Evolutionary conservation across 2,797 vertebrate genomes (phyloP).

Genomic region (Astyanax mexicanus): DNA sequence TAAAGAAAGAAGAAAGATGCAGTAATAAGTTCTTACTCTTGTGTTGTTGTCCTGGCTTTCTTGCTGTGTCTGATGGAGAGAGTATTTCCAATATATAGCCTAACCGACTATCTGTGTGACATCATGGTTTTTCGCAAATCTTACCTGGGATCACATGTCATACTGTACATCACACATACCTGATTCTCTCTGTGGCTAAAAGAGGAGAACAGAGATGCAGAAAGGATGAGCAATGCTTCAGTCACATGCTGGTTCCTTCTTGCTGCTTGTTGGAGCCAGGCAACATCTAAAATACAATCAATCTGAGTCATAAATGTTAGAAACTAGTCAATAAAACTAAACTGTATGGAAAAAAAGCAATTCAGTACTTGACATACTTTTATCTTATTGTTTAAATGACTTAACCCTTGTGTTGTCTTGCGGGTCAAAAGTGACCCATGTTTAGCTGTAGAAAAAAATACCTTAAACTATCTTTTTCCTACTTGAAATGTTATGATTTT

Average conservation of each 20-base stretch:
- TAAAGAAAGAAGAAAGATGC: constrained; percentile 6
- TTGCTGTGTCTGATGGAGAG: neutral
- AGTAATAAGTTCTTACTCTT: constrained; percentile 36
- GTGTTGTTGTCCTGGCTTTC: neutral
- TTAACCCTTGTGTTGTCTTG: too few relatives aligned
- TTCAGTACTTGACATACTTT: too few relatives aligned
- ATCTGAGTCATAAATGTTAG: neutral
- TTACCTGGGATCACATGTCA: neutral
- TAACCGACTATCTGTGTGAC: neutral
- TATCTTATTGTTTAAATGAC: too few relatives aligned
- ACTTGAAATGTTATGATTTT: too few relatives aligned
- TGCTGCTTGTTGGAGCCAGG: neutral
- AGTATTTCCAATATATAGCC: neutral
- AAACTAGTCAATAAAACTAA: neutral
- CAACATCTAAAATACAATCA: too few relatives aligned
- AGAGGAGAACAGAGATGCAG: neutral
- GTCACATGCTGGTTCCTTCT: neutral
- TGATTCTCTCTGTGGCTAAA: neutral
- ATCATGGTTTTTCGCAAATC: constrained; percentile 14
- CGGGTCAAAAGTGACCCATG: too few relatives aligned
- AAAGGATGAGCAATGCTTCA: neutral
- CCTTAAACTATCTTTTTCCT: too few relatives aligned
- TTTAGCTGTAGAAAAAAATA: too few relatives aligned
- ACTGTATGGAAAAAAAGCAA: too few relatives aligned
- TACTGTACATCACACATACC: neutral